Evolutionary conservation across 2,797 vertebrate genomes (phyloP), one percentile per base, ranked within the genome.

Genomic region (Melanotaenia boesemani): DNA sequence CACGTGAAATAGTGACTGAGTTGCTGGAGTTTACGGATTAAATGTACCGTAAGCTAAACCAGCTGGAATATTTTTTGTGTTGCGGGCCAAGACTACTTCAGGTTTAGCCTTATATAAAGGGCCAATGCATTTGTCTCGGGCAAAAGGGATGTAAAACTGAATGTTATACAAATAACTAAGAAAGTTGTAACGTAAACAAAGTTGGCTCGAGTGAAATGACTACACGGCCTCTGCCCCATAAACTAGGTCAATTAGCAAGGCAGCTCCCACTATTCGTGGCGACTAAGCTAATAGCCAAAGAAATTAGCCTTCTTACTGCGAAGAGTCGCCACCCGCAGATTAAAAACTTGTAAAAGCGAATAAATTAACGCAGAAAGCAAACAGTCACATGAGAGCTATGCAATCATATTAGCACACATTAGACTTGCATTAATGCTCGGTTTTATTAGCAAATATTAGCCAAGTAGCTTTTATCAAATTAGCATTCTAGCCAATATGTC

Each of bases 231-330:
- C 81, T 88, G 81, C 77, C 79, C 83, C 69, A 44, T 6, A 22
- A 93, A 86, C 82, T 83, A 65, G 90, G 86, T 90, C 86, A 91
- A 91, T 93, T 91, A 91, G 78, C 85, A 18, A 69, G 50, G 72
- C 6, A 79, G 77, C 77, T 63, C 7, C 26, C 36, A 32, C 48
- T 11, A 58, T 64, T 76, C 41, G 60, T 75, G 85, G 83, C 84
- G 15, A 80, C 86, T 77, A 89, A 85, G 91, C 90, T 91, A 90
- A 77, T 71, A 89, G 74, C 79, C 74, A 26, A 60, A 74, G 68
- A 72, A 91, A 91, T 90, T 87, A 90, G 84, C 88, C 68, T 76
- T 46, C 67, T 56, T 63, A 67, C 55, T 61, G 70, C 67, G 56
- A 67, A 48, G 57, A 83, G 73, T 74, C 59, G 70, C 88, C 44